Evolutionary conservation across 2,888 invertebrate genomes (phyloP).

Genomic region (Tenthredo scrophulariae): DNA sequence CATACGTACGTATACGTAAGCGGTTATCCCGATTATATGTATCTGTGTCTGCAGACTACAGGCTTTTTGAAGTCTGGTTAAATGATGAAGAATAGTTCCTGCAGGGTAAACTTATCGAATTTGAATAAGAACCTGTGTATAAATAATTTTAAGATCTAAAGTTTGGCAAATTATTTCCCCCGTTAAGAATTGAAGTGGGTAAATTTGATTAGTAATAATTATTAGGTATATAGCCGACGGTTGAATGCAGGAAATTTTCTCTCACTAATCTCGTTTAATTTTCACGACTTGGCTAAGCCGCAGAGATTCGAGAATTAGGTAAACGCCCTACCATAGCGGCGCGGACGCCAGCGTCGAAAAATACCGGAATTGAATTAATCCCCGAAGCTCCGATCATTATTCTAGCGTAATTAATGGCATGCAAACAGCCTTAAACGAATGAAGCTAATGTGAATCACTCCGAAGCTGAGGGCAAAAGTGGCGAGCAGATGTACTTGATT

Average conservation of each 20-base stretch:
- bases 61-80: neutral
- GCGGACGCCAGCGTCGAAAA: neutral
- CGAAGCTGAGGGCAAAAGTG: conserved; percentile 54
- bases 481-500: conserved; percentile 55
- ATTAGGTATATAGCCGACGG: neutral
- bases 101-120: neutral
- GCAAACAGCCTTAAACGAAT: conserved; percentile 55
- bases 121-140: neutral
- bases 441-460: conserved; percentile 57
- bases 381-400: conserved; percentile 57
- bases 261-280: conserved; percentile 31
- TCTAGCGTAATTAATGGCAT: conserved; percentile 57
- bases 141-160: neutral
- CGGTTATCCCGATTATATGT: neutral
- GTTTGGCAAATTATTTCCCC: neutral
- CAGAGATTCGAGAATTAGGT: conserved; percentile 10
- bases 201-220: conserved; percentile 28
- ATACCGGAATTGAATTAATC: conserved; percentile 45
- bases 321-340: neutral
- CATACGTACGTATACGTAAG: neutral
- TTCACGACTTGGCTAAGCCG: conserved; percentile 27
- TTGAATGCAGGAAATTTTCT: conserved; percentile 4
- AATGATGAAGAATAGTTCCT: neutral
- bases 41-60: neutral
- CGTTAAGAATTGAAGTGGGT: neutral